Conservation (phyloP, 1,140 invertebrate genomes). For the Dufourea novaeangliae region DNA sequence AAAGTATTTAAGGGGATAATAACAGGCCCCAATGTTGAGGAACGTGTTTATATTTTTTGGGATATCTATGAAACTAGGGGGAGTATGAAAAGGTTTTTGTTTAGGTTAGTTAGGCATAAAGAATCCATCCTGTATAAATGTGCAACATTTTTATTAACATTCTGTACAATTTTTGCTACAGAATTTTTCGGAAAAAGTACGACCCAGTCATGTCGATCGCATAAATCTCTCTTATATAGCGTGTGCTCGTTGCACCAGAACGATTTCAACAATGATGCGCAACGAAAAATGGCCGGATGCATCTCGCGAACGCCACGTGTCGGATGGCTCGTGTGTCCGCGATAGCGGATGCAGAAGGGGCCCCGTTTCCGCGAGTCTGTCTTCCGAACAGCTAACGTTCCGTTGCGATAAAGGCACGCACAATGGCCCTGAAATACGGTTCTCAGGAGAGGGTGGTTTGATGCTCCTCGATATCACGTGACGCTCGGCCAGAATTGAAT, state of each 20-base stretch:
- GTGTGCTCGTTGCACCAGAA: neutral
- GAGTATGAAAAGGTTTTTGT: too few relatives aligned
- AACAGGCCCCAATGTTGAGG: too few relatives aligned
- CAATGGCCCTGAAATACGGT: constrained; percentile 45
- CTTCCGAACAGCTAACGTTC: neutral
- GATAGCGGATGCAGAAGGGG: constrained; percentile 34
- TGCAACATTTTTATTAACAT: too few relatives aligned
- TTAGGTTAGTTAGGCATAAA: too few relatives aligned
- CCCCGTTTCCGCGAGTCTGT: constrained; percentile 54
- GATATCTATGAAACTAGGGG: too few relatives aligned
- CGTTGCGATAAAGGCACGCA: constrained; percentile 49
- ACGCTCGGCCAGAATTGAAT: constrained; percentile 58
- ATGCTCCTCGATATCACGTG: constrained; percentile 18
- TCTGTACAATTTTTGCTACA: too few relatives aligned
- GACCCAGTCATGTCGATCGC: neutral
- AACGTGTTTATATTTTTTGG: too few relatives aligned
- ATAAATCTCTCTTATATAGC: constrained; percentile 9
- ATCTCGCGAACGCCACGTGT: constrained; percentile 24
- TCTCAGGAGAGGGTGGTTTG: constrained; percentile 36
- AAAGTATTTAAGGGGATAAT: too few relatives aligned
- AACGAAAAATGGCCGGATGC: constrained; percentile 38
- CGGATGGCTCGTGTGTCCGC: neutral
- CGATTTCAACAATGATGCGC: neutral
- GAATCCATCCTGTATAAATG: too few relatives aligned
- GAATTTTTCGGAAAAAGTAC: neutral